Evolutionary conservation across 2,888 invertebrate species (phyloP).

Genomic region (Netelia melanura): DNA sequence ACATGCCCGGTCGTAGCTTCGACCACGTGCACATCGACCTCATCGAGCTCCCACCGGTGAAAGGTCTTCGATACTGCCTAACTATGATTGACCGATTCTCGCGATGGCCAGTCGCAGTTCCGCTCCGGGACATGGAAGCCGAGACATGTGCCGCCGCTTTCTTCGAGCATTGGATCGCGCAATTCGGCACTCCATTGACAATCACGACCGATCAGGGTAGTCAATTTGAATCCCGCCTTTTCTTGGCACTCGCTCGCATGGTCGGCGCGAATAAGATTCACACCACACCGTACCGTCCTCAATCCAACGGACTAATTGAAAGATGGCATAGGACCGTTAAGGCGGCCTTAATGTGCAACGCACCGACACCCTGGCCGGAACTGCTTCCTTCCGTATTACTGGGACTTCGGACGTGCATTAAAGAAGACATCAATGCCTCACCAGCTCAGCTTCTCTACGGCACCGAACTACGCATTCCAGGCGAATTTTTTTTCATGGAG

Average conservation of each 20-base stretch:
- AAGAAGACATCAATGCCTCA: slow-evolving; percentile 35
- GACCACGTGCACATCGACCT: slow-evolving; percentile 39
- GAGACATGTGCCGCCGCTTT: slow-evolving; percentile 74
- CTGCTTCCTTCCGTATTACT: slow-evolving; percentile 31
- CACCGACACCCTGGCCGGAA: slow-evolving; percentile 2
- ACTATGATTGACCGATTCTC: slow-evolving; percentile 72
- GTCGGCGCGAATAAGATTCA: slow-evolving; percentile 63
- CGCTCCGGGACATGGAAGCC: slow-evolving; percentile 74
- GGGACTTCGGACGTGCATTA: slow-evolving; percentile 22
- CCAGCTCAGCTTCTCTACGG: slow-evolving; percentile 21
- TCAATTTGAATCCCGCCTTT: slow-evolving; percentile 71
- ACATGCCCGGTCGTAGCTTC: slow-evolving; percentile 36
- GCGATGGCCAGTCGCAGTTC: slow-evolving; percentile 75
- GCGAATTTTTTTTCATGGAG: slow-evolving; percentile 18
- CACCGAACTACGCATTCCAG: slow-evolving; percentile 23
- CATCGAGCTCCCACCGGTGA: slow-evolving; percentile 29
- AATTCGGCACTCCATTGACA: slow-evolving; percentile 75
- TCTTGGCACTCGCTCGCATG: slow-evolving; percentile 62
- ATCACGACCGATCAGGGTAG: slow-evolving; percentile 77
- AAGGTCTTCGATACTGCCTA: slow-evolving; percentile 73
- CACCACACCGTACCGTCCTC: slow-evolving; percentile 71
- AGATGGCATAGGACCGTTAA: slow-evolving; percentile 63
- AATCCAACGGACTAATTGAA: slow-evolving; percentile 73
- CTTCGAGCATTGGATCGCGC: slow-evolving; percentile 74
- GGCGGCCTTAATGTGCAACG: slow-evolving; percentile 26